Evolutionary conservation across 2,888 invertebrate genomes (phyloP).

Genomic region (Orchestes rusci): DNA sequence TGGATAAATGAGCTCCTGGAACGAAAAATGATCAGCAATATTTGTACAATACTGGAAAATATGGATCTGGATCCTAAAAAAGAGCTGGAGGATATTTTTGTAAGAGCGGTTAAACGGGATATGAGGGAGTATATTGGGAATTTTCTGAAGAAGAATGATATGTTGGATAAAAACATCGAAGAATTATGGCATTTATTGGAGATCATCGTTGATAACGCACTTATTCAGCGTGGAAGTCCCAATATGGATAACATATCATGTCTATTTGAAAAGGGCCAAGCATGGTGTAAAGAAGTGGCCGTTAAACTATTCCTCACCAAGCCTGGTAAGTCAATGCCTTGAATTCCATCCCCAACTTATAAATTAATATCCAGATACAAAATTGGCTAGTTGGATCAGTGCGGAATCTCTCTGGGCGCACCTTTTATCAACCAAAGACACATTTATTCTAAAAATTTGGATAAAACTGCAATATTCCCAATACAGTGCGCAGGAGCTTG

Average conservation of each 20-base stretch:
- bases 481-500: slow-evolving; percentile 5
- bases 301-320: slow-evolving; percentile 52
- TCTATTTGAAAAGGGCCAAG: slow-evolving; percentile 41
- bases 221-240: slow-evolving; percentile 25
- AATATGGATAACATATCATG: slow-evolving; percentile 28
- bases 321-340: slow-evolving; percentile 51
- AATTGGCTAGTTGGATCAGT: slow-evolving; percentile 48
- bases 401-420: slow-evolving; percentile 54
- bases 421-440: slow-evolving; percentile 52
- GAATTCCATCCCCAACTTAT: too few species aligned
- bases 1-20: slow-evolving; percentile 58
- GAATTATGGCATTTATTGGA: slow-evolving; percentile 44
- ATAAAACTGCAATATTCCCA: slow-evolving; percentile 47
- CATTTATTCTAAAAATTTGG: slow-evolving; percentile 55
- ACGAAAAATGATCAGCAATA: slow-evolving; percentile 58
- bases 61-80: slow-evolving; percentile 52
- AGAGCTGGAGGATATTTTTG: slow-evolving; percentile 52
- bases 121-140: slow-evolving; percentile 61
- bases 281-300: slow-evolving; percentile 53
- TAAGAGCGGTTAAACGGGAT: slow-evolving; percentile 51
- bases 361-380: slow-evolving; percentile 45
- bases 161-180: slow-evolving; percentile 37
- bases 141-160: slow-evolving; percentile 51
- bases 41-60: slow-evolving; percentile 57
- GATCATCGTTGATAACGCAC: slow-evolving; percentile 28